Percentiles rank a stretch among this genome's conserved stretches.
Conservation (phyloP, 2,888 invertebrate species). For the Drosophila mercatorum region DNA sequence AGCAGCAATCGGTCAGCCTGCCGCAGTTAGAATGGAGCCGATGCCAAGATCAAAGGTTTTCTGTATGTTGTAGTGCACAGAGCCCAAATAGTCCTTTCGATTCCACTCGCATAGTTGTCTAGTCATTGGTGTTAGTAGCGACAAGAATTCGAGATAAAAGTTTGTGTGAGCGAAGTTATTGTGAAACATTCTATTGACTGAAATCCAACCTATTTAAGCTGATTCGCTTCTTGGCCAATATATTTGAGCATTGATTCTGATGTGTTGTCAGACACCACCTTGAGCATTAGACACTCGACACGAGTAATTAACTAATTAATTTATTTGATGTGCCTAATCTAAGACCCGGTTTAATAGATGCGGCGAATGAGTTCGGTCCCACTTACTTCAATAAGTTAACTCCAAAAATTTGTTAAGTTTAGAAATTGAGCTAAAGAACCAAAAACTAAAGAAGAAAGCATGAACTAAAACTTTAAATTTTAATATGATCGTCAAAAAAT, state of each 20-base stretch:
- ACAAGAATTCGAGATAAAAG: not conserved
- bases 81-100: constrained; percentile 1
- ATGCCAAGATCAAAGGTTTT: constrained; percentile 13
- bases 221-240: constrained; percentile 13
- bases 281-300: constrained; percentile 6
- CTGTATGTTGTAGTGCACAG: constrained; percentile 7
- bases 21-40: constrained; percentile 13
- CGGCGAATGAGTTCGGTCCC: constrained; percentile 10
- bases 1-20: constrained; percentile 11
- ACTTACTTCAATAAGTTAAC: constrained; percentile 59
- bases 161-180: constrained; percentile 12
- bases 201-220: constrained; percentile 28
- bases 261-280: not conserved
- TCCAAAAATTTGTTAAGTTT: constrained; percentile 28
- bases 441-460: constrained; percentile 20
- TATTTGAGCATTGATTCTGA: not conserved
- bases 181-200: constrained; percentile 41
- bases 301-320: constrained; percentile 16
- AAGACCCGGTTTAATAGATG: constrained; percentile 14
- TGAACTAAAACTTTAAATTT: constrained; percentile 6
- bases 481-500: constrained; percentile 14
- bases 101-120: constrained; percentile 14
- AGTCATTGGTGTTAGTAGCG: not conserved
- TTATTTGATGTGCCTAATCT: constrained; percentile 43
- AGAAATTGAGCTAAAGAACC: constrained; percentile 35